phyloP scores from a whole-genome alignment of 2,888 invertebrate species.

The Paralinhomoeus sp. region DNA sequence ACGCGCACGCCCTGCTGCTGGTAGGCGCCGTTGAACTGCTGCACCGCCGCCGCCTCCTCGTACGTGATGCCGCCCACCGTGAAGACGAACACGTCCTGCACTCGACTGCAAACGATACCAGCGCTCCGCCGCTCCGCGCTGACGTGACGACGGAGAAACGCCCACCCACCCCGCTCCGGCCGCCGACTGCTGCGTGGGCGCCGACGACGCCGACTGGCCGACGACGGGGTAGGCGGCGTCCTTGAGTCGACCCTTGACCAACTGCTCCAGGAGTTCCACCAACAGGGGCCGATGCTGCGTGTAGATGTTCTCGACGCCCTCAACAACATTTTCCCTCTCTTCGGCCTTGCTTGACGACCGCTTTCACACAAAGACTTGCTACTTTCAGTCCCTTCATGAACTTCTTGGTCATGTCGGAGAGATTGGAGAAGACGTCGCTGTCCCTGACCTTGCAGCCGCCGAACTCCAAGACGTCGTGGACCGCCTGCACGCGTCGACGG shows the following conservation, averaged over 20 bases:
- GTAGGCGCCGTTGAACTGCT: slow-evolving; percentile 45
- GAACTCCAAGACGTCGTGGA: slow-evolving; percentile 13
- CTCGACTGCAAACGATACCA: no score
- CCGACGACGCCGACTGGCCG: slow-evolving; percentile 29
- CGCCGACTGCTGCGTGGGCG: not conserved
- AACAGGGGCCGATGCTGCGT: slow-evolving; percentile 89
- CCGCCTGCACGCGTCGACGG: slow-evolving; percentile 1
- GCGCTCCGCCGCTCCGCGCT: not conserved
- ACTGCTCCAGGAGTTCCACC: slow-evolving; percentile 63
- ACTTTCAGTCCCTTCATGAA: slow-evolving; percentile 47
- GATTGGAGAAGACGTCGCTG: slow-evolving; percentile 54
- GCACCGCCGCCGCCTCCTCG: slow-evolving; percentile 68
- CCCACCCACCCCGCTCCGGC: slow-evolving; percentile 2
- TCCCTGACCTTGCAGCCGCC: slow-evolving; percentile 58
- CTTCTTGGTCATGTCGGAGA: slow-evolving; percentile 62
- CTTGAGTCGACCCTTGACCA: slow-evolving; percentile 65
- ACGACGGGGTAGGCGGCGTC: slow-evolving; percentile 62
- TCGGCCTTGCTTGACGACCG: no score
- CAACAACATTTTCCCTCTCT: no score
- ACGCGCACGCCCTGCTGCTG: slow-evolving; percentile 36
- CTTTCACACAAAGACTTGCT: slow-evolving; percentile 5
- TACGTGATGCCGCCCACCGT: slow-evolving; percentile 87
- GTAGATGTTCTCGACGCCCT: slow-evolving; percentile 95
- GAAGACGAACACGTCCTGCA: slow-evolving; percentile 83
- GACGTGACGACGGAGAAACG: not conserved